Evolutionary conservation across 1,140 invertebrate species (phyloP).

Genomic region (Pristionchus pacificus): DNA sequence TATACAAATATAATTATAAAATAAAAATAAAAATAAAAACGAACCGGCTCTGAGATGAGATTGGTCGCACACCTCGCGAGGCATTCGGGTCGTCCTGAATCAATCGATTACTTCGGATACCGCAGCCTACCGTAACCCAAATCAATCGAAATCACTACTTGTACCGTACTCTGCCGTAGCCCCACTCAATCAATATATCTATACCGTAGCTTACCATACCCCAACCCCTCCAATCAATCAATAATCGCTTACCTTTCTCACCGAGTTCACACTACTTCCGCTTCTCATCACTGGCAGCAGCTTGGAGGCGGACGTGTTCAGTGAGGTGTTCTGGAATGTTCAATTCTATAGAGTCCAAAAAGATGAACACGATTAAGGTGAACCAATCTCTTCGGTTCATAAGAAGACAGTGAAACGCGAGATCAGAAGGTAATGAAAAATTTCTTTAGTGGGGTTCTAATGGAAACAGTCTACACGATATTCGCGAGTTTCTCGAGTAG

Average conservation of each 20-base stretch:
- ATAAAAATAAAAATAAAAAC: no score
- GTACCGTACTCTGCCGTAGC: no score
- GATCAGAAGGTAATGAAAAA: background rate
- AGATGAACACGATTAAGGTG: no score
- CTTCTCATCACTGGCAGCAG: background rate
- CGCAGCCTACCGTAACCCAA: background rate
- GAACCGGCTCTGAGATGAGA: no score
- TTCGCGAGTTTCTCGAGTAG: background rate
- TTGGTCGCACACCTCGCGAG: background rate
- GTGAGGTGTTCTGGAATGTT: background rate
- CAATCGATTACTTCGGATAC: background rate
- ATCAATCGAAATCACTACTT: background rate
- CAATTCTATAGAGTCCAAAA: background rate
- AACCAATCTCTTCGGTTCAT: background rate
- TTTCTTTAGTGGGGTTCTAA: background rate
- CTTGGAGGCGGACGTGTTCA: background rate
- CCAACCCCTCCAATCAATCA: background rate
- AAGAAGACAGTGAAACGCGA: background rate
- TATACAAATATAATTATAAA: no score
- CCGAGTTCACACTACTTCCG: background rate
- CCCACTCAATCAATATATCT: background rate
- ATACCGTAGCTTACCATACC: background rate
- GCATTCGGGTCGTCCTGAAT: background rate
- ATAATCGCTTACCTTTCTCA: background rate
- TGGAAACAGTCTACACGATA: background rate